Evolutionary conservation across 2,797 vertebrate genomes (phyloP), one percentile per base, ranked within the genome.

Genomic region (Chrysocyon brachyurus): DNA sequence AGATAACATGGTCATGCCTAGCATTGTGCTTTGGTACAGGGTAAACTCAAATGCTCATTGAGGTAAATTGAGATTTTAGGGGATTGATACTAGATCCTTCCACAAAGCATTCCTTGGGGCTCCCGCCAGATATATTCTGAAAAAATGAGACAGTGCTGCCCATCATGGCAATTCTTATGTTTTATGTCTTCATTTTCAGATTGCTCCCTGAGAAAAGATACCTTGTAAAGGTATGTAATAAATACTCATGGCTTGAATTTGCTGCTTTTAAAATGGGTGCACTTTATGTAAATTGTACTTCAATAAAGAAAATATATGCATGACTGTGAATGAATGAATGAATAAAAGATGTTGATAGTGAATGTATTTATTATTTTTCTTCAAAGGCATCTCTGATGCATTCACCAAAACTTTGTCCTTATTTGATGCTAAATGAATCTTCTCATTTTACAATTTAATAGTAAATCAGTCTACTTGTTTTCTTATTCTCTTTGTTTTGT

Each of bases 171-270:
- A 63, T 86, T 96, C 61, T 70, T 88, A 92, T n/a, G 26, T 96
- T 92, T 94, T 70, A 96, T 90, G 61, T 46, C 46, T 46, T 96
- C 17, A 70, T 95, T 98, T 96, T 52, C 46, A 99, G 99, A 75
- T 98, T 99, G 97, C 98, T 98, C 6, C 98, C 98, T 79, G 99
- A 99, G 97, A 99, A 99, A 98, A 99, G 98, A 79, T 97, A 98
- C 26, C 99, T 99, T 81, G 99, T 99, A 94, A 99, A 99, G 99
- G 99, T 99, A 99, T 64, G 97, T 97, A 93, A 85, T 96, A 75
- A 94, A 68, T 81, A 90, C 12, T 94, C 22, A n/a, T 68, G 36
- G 56, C 56, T 87, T 94, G 33, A 91, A 82, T 15, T 89, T 46
- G 5, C 46, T 59, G 63, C 57, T 94, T 93, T 94, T 93, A 66